Conservation (phyloP, 1,140 invertebrate genomes). For the Psilanteris sp. region DNA sequence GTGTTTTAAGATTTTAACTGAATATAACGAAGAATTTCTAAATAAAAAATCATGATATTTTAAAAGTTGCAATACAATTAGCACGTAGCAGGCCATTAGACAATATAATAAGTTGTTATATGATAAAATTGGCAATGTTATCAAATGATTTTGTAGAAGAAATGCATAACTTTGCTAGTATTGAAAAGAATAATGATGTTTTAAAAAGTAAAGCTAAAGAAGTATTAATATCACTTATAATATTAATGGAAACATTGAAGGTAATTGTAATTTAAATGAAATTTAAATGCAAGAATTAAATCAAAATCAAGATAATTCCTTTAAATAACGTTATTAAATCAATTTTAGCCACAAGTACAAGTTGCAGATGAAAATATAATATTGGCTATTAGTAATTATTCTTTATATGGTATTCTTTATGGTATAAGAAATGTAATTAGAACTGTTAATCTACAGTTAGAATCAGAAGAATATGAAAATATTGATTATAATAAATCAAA, state of each 20-base stretch:
- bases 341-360: conserved; percentile 80
- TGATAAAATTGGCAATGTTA: conserved; percentile 82
- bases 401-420: conserved; percentile 88
- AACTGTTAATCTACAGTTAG: conserved; percentile 82
- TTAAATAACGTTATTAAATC: conserved; percentile 1
- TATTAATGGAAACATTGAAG: conserved; percentile 36
- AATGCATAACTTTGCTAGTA: conserved; percentile 36
- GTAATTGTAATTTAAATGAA: conserved; percentile 26
- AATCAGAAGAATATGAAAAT: not conserved
- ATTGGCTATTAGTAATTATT: conserved; percentile 83
- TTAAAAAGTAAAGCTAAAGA: conserved; percentile 23
- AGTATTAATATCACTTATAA: conserved; percentile 32
- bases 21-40: conserved; percentile 49
- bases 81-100: conserved; percentile 89
- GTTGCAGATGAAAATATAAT: conserved; percentile 83
- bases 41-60: conserved; percentile 72
- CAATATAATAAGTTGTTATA: conserved; percentile 87
- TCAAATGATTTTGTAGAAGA: conserved; percentile 71
- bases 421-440: conserved; percentile 85
- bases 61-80: conserved; percentile 80
- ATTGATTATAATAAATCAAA: conserved; percentile 8
- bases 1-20: conserved; percentile 76
- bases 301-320: too few relatives aligned
- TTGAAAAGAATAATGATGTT: conserved; percentile 10
- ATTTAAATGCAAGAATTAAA: too few relatives aligned